Conservation (phyloP, 2,888 invertebrate genomes). For the Acrobasis repandana region DNA sequence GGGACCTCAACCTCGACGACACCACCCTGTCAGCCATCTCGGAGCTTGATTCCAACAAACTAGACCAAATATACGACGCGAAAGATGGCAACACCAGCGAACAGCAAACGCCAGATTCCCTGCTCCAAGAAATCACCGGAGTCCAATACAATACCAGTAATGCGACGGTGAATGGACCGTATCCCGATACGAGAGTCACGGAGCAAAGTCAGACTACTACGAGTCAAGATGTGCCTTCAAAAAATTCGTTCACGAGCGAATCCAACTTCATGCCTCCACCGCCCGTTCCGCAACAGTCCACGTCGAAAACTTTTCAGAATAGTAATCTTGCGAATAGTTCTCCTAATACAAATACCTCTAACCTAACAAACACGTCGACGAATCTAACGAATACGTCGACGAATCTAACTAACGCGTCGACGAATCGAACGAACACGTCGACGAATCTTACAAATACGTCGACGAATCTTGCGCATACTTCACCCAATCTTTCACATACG, state of each 20-base stretch:
- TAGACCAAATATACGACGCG: conserved; percentile 61
- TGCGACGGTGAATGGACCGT: conserved; percentile 49
- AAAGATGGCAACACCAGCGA: background rate
- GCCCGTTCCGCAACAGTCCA: conserved; percentile 59
- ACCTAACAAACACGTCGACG: too few relatives aligned
- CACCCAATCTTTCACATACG: too few relatives aligned
- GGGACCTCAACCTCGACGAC: conserved; percentile 82
- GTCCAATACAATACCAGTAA: conserved; percentile 40
- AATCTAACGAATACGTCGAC: too few relatives aligned
- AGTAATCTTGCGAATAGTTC: too few relatives aligned
- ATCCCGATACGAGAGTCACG: conserved; percentile 37
- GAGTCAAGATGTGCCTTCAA: conserved; percentile 51
- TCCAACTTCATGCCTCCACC: conserved; percentile 67
- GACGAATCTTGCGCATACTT: too few relatives aligned
- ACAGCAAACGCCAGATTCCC: conserved; percentile 47
- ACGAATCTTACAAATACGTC: too few relatives aligned
- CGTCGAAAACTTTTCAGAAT: conserved; percentile 37
- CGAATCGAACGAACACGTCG: too few relatives aligned
- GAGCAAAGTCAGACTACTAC: conserved; percentile 37
- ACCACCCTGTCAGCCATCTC: conserved; percentile 63
- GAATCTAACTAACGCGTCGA: too few relatives aligned
- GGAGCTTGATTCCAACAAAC: conserved; percentile 67
- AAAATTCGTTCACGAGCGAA: conserved; percentile 39
- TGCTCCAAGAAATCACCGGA: conserved; percentile 60
- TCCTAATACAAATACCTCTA: too few relatives aligned